Percentiles rank a stretch among this genome's conserved stretches.
Evolutionary conservation across 2,888 invertebrate species (phyloP).

Genomic region (Drosophila kokeensis): DNA sequence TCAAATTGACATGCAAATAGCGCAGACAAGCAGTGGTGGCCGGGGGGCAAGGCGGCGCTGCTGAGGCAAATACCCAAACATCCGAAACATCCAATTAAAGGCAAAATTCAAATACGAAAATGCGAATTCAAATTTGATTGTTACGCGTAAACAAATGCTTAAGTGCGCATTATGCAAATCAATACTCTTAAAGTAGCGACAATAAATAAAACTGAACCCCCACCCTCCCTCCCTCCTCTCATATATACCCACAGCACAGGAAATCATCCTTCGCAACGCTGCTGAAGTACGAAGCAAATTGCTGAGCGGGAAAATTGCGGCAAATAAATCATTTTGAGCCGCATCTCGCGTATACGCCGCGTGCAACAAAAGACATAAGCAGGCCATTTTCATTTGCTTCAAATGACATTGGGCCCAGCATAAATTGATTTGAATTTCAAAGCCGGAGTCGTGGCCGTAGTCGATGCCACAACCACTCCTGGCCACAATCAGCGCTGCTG

Average conservation of each 20-base stretch:
- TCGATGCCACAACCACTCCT: neutral
- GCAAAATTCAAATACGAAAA: constrained; percentile 68
- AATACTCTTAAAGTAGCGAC: constrained; percentile 80
- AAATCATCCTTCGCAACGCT: neutral
- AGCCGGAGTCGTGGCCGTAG: constrained; percentile 34
- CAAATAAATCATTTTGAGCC: constrained; percentile 82
- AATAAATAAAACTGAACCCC: constrained; percentile 65
- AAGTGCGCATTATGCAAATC: constrained; percentile 81
- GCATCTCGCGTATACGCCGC: constrained; percentile 33
- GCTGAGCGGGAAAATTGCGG: constrained; percentile 79
- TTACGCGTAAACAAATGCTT: constrained; percentile 81
- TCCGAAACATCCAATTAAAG: constrained; percentile 78
- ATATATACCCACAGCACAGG: neutral
- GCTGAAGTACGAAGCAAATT: constrained; percentile 64
- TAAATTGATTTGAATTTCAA: constrained; percentile 82
- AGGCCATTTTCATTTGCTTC: constrained; percentile 78
- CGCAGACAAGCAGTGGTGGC: constrained; percentile 18
- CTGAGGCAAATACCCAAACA: constrained; percentile 23
- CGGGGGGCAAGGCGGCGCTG: neutral
- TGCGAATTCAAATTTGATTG: constrained; percentile 80
- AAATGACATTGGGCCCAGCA: constrained; percentile 76
- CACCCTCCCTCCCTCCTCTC: neutral
- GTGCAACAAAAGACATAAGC: constrained; percentile 78
- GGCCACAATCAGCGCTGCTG: constrained; percentile 21
- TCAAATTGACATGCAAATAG: constrained; percentile 78